Evolutionary conservation across 2,113 vertebrate genomes (phyloP), one percentile per base, ranked within the genome.

Genomic region (Ranitomeya imitator): DNA sequence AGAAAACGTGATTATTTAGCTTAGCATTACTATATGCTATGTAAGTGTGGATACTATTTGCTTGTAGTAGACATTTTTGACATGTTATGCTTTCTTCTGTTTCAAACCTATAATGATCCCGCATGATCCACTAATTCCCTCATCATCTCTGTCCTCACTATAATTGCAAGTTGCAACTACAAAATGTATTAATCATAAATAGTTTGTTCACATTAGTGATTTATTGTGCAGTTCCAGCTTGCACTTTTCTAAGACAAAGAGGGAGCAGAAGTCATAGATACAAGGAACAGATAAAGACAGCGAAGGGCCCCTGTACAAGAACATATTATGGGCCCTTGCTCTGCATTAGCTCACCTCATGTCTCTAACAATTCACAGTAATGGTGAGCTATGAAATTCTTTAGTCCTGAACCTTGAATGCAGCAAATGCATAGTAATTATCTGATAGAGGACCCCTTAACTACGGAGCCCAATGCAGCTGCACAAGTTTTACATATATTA

Each of bases 141-240:
- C 16, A 84, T 52, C 18, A 26, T 61, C 76, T 55, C 19, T 79
- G 54, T 59, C 13, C 59, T 60, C 18, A 67, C n/a, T 83, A 23
- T 54, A 83, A 23, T 37, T 74, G 54, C 65, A 51, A 83, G 21
- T 37, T 74, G 54, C 65, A 51, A 21, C 37, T 74, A 60, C 31
- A 83, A 61, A 61, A 67, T 88, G 59, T 84, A 23, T 69, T 88
- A 76, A 84, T 21, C 23, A 9, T 10, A 37, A 86, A 79, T 65
- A 77, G 86, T 63, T 85, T 51, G 73, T 76, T 76, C 73, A 76
- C 45, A 52, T 52, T 76, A 52, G 37, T 52, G 37, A 21, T 76
- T 21, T 76, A 12, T 16, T 21, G 18, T 73, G 16, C 37, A 51
- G 9, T 74, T 74, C 51, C 37, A 74, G 2, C 71, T 74, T 74